Base-by-base conservation (phyloP, 2,797 vertebrate genomes). In the Enteromius mattozi region DNA sequence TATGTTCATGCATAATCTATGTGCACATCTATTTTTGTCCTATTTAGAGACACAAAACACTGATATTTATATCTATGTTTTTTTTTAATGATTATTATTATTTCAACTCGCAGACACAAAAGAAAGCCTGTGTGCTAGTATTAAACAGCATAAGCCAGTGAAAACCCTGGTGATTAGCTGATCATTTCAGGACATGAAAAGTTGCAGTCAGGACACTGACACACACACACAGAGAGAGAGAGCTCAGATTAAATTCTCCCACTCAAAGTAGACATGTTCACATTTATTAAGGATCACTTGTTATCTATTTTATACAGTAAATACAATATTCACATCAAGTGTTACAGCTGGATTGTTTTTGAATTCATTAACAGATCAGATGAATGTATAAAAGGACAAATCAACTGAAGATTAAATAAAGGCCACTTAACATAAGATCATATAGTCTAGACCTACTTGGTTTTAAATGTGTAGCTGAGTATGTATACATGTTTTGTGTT, bases 1-100 rank as follows among this genome's bases (percentile, higher is more conserved):
- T 61, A 75, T 70, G 54, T 79, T 70, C 63, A 84, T 54, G 70
- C 74, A 68, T 80, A 68, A 68, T 80, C 63, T 33, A 51, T 68
- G 42, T 68, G 30, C 27, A 30, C 16, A 65, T 65, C 63, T 19
- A 65, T 65, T 33, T 65, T 1, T 33, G 14, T 33, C 61, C 13
- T 65, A 49, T 61, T 51, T 80, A 47, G 33, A 77, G 45, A 75
- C 35, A 61, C 27, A 65, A 65, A 65, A 8, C 63, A 17, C 63
- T 65, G 61, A 33, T 65, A 65, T 33, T 65, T 65, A 65, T 17
- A 65, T 17, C 61, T 17, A 8, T 8, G 2, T 1, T 65, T 65
- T 54, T 47, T 61, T 59, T 47, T 45, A 42, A 42, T 42, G 40
- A 45, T 17, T n/a, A 76, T 37, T 33, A 61, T 65, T 35, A 65